Conservation (phyloP, 2,888 invertebrate genomes). For the Synergus itoensis region DNA sequence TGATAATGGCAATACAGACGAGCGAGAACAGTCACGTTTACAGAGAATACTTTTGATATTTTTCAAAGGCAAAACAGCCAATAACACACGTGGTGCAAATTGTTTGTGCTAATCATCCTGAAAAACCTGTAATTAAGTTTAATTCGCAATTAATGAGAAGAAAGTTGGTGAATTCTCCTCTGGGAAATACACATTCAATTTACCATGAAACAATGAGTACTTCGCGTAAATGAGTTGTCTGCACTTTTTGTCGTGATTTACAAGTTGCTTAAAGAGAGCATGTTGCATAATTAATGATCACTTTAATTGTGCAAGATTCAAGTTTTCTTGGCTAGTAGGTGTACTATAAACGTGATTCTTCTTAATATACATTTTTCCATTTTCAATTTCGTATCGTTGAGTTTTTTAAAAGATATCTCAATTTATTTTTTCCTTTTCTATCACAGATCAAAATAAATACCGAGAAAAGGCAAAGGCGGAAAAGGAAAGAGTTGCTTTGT, state of each 20-base stretch:
- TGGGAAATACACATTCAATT: slow-evolving; percentile 32
- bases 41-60: background rate
- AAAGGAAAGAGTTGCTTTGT: background rate
- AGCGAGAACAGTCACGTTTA: slow-evolving; percentile 9
- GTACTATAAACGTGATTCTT: too few relatives aligned
- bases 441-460: background rate
- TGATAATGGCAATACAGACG: slow-evolving; percentile 12
- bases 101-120: slow-evolving; percentile 10
- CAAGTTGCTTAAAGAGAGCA: slow-evolving; percentile 10
- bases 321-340: background rate
- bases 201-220: slow-evolving; percentile 16
- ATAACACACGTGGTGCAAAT: background rate
- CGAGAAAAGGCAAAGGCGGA: background rate
- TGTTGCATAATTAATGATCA: slow-evolving; percentile 17
- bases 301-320: background rate
- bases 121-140: slow-evolving; percentile 15
- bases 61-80: background rate
- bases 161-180: slow-evolving; percentile 30
- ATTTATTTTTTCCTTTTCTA: background rate
- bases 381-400: too few relatives aligned
- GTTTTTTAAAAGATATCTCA: too few relatives aligned
- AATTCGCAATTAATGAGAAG: slow-evolving; percentile 31
- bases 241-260: slow-evolving; percentile 22
- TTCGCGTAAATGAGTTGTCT: slow-evolving; percentile 21
- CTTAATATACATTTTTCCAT: too few relatives aligned